These are phyloP conservation scores for Umimayanthus chanpuru DNA, from an alignment of 92 coral and sea anemone genomes.

Conservation along the genomic window DNA sequence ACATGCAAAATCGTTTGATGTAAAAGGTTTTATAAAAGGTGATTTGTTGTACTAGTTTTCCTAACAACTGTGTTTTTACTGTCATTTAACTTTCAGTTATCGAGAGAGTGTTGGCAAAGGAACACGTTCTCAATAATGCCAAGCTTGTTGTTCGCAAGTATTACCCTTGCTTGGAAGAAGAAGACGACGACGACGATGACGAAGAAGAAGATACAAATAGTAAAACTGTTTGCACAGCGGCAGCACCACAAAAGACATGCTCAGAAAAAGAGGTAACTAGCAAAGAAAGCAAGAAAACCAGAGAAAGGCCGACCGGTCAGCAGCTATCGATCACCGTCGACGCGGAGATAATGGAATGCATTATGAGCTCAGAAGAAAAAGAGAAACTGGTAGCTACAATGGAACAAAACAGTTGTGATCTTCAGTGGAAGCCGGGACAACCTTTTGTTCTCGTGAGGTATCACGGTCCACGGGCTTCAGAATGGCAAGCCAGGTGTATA, in stretches of 20 bases:
- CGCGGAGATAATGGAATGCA: conserved; percentile 69
- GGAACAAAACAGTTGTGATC: conserved; percentile 33
- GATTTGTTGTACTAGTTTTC: no score
- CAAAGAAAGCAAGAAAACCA: background rate
- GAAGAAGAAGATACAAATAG: background rate
- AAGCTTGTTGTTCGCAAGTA: conserved; percentile 45
- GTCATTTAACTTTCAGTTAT: conserved; percentile 28
- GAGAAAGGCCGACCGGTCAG: conserved; percentile 37
- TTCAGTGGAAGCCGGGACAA: conserved; percentile 47
- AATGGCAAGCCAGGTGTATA: conserved; percentile 52
- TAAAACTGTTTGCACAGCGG: background rate
- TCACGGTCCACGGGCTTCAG: conserved; percentile 27
- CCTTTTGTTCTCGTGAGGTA: conserved; percentile 45
- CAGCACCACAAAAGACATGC: background rate
- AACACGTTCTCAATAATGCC: conserved; percentile 46
- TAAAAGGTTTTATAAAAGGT: no score
- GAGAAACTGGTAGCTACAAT: conserved; percentile 51
- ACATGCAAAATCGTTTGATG: no score
- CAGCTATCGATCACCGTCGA: conserved; percentile 65
- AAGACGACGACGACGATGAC: conserved; percentile 30
- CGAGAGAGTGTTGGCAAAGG: conserved; percentile 42
- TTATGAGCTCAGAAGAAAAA: conserved; percentile 34
- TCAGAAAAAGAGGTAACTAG: background rate
- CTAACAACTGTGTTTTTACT: no score
- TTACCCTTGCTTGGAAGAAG: conserved; percentile 53